Conservation (phyloP, 2,113 vertebrate genomes). For the Myotis yumanensis region DNA sequence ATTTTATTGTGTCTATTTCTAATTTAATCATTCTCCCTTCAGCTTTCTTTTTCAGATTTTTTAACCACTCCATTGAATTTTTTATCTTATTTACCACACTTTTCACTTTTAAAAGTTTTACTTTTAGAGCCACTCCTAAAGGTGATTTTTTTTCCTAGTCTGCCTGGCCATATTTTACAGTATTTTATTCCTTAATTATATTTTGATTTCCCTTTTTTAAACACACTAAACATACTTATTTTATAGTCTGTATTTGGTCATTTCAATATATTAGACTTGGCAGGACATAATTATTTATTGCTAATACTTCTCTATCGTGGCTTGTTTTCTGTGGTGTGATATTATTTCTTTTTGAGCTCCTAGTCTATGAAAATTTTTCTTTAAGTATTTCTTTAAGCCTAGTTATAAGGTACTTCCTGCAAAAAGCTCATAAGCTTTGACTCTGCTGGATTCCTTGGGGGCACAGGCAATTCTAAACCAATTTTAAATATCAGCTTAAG, state of each 20-base stretch:
- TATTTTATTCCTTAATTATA: background rate
- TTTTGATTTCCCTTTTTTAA: background rate
- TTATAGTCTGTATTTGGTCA: background rate
- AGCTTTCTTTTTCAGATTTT: background rate
- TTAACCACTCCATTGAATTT: background rate
- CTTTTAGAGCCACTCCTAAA: background rate
- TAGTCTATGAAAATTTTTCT: background rate
- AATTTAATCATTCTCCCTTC: background rate
- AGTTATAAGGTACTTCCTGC: background rate
- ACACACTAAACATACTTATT: background rate
- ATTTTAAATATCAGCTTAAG: background rate
- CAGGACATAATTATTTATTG: background rate
- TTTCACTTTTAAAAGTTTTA: background rate
- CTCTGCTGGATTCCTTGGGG: background rate
- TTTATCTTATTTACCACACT: background rate
- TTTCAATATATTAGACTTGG: background rate
- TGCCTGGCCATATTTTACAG: background rate
- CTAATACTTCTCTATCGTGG: background rate
- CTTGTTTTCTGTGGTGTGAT: background rate
- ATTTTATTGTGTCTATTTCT: conserved; percentile 2
- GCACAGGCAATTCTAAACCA: background rate
- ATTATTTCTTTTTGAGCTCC: background rate
- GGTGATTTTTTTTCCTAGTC: background rate
- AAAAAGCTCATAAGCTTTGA: background rate
- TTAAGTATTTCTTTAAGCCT: background rate